These are phyloP conservation scores for Ophioninae sp. DNA, from an alignment of 2,888 invertebrate genomes.

Conservation along the genomic window DNA sequence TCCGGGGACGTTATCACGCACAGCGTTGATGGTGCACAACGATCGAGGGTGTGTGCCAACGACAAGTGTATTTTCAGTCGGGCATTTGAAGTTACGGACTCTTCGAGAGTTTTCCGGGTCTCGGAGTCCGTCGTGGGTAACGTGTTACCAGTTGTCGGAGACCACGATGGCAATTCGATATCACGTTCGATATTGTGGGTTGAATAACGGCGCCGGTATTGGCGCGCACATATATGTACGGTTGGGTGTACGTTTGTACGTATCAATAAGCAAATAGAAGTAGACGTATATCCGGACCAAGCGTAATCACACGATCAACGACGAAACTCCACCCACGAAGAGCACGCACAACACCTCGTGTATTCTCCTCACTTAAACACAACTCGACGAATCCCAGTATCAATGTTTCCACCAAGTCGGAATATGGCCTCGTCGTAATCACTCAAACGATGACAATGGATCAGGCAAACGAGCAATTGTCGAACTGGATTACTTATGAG, in stretches of 20 bases:
- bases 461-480: slow-evolving; percentile 71
- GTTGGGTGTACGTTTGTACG: not conserved
- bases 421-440: not conserved
- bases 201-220: slow-evolving; percentile 30
- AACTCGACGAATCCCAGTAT: slow-evolving; percentile 21
- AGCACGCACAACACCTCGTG: slow-evolving; percentile 17
- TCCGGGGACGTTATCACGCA: not conserved
- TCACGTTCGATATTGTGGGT: slow-evolving; percentile 44
- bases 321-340: slow-evolving; percentile 19
- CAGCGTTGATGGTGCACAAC: slow-evolving; percentile 14
- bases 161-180: slow-evolving; percentile 50
- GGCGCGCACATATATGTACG: not conserved
- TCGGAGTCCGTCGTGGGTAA: slow-evolving; percentile 25
- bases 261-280: not conserved
- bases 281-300: not conserved
- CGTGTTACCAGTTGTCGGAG: slow-evolving; percentile 41
- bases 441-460: slow-evolving; percentile 8
- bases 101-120: slow-evolving; percentile 39
- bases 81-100: not conserved
- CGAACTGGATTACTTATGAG: slow-evolving; percentile 35
- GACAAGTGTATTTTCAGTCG: slow-evolving; percentile 7
- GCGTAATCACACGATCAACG: not conserved
- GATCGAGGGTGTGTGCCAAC: not conserved
- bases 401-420: slow-evolving; percentile 1
- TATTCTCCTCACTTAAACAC: slow-evolving; percentile 24